These are phyloP conservation scores for Peromyscus attwateri DNA, from an alignment of 2,797 vertebrate species.

Conservation along the genomic window DNA sequence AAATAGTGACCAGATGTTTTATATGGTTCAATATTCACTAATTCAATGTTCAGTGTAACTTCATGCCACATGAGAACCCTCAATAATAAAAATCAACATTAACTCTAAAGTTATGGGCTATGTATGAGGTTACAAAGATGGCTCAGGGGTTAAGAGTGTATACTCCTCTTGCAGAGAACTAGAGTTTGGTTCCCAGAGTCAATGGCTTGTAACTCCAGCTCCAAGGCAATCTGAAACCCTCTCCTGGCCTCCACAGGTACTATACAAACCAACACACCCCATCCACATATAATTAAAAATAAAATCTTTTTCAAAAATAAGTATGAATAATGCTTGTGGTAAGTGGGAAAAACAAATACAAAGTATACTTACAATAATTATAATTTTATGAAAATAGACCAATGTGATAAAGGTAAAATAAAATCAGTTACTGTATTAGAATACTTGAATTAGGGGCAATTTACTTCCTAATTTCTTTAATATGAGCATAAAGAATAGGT, in stretches of 20 bases:
- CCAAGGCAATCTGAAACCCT: not conserved
- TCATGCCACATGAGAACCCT: constrained; percentile 10
- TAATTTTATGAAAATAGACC: constrained; percentile 59
- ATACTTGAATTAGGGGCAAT: constrained; percentile 25
- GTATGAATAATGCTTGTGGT: constrained; percentile 6
- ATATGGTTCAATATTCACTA: constrained; percentile 2
- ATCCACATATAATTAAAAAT: not conserved
- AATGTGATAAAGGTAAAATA: constrained; percentile 44
- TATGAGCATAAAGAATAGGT: constrained; percentile 5
- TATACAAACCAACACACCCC: not conserved
- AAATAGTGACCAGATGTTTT: constrained; percentile 55
- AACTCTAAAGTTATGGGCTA: constrained; percentile 40
- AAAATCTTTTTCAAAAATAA: not conserved
- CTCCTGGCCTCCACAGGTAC: not conserved
- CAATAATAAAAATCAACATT: constrained; percentile 39
- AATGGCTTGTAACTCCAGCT: not conserved
- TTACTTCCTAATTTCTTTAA: constrained; percentile 59
- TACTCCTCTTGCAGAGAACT: not conserved
- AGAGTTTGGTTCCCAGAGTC: not conserved
- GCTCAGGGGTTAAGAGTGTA: not conserved
- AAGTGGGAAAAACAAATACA: constrained; percentile 34
- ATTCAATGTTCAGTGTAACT: not conserved
- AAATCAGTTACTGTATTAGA: constrained; percentile 45
- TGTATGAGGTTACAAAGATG: not conserved
- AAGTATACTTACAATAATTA: constrained; percentile 46